Percentiles rank a stretch among this genome's conserved stretches.
Evolutionary conservation across 2,797 vertebrate species (phyloP).

Genomic region (Hoplostethus mediterraneus): DNA sequence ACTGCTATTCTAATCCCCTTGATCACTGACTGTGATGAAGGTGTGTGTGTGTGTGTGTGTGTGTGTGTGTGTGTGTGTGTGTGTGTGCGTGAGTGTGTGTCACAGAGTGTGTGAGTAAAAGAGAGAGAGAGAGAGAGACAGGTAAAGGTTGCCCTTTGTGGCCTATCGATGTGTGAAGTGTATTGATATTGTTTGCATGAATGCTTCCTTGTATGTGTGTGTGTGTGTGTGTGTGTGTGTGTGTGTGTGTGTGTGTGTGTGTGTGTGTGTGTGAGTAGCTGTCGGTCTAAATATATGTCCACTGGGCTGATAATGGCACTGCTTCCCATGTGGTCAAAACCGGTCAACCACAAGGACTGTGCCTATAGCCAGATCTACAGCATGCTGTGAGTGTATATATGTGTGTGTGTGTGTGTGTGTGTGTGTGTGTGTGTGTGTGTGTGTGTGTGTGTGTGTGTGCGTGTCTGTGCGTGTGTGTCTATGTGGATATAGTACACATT

Average conservation of each 20-base stretch:
- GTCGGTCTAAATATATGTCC: constrained; percentile 28
- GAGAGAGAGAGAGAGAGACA: background rate
- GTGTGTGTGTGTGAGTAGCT: constrained; percentile 6
- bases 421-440: constrained; percentile 10
- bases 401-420: background rate
- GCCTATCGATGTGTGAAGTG: constrained; percentile 32
- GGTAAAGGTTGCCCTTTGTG: constrained; percentile 44
- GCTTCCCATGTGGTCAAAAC: constrained; percentile 13
- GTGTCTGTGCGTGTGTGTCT: constrained; percentile 13
- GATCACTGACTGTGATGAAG: constrained; percentile 54
- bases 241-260: constrained; percentile 1
- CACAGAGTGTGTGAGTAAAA: background rate
- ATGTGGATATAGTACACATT: no score
- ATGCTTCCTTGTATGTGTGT: constrained; percentile 1
- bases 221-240: background rate
- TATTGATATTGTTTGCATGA: constrained; percentile 41
- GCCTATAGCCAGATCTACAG: background rate
- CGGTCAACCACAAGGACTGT: background rate
- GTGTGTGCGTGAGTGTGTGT: constrained; percentile 4
- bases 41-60: constrained; percentile 7
- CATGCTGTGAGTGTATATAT: background rate
- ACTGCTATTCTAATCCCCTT: constrained; percentile 48
- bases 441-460: background rate
- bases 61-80: constrained; percentile 7
- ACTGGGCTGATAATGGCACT: constrained; percentile 43